A percentile compares a stretch with the other conserved stretches of the same genome.
Conservation (phyloP, 2,797 vertebrate genomes). For the Oreortyx pictus region DNA sequence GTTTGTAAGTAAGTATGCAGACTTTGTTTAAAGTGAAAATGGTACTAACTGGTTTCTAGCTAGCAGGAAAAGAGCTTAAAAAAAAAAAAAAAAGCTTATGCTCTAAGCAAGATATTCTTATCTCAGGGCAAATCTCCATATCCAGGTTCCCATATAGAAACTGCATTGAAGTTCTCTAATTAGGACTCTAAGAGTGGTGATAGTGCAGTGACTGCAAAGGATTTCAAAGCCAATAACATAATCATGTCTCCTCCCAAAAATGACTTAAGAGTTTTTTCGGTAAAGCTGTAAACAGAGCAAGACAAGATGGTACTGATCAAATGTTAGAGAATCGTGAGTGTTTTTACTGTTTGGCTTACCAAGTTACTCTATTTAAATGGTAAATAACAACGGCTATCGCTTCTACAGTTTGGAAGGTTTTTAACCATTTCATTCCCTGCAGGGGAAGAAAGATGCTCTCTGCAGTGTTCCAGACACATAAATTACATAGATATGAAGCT, state of each 20-base stretch:
- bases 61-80: neutral
- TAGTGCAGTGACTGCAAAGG: neutral
- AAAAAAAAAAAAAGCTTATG: neutral
- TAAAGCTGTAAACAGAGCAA: neutral
- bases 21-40: neutral
- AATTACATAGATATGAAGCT: neutral
- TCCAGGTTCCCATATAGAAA: slow-evolving; percentile 2
- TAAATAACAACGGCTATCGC: neutral
- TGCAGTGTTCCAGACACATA: neutral
- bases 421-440: neutral
- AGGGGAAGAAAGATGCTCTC: neutral
- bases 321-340: neutral
- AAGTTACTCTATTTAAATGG: neutral
- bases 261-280: neutral
- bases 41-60: neutral
- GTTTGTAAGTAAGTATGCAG: neutral
- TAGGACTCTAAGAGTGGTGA: slow-evolving; percentile 21
- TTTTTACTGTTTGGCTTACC: neutral
- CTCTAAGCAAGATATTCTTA: neutral
- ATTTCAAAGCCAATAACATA: slow-evolving; percentile 6
- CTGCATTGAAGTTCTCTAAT: slow-evolving; percentile 15
- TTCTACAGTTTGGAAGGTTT: neutral
- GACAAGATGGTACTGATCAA: neutral
- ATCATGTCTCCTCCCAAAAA: slow-evolving; percentile 18
- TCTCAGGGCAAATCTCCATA: neutral